phyloP scores from a whole-genome alignment of 2,113 vertebrate species.

The Pavo muticus region DNA sequence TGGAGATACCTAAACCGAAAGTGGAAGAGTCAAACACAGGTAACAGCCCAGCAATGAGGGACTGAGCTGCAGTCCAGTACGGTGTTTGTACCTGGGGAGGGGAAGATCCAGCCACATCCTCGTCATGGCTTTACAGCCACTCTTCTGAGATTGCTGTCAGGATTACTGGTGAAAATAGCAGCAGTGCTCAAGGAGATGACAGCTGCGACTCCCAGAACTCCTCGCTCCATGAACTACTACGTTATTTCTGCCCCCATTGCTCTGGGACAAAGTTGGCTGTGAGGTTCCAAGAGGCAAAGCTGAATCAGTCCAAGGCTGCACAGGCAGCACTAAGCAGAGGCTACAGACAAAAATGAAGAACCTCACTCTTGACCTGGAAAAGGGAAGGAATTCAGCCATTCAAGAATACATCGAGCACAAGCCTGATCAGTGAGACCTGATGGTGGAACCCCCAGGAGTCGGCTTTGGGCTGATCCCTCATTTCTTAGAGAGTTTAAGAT shows the following conservation, averaged over 20 bases:
- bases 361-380: slow-evolving; percentile 77
- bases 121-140: background rate
- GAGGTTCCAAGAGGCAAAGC: slow-evolving; percentile 78
- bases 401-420: background rate
- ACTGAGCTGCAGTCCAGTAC: background rate
- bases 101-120: background rate
- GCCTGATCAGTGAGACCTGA: background rate
- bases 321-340: slow-evolving; percentile 76
- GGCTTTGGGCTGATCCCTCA: background rate
- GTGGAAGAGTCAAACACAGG: background rate
- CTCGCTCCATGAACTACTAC: background rate
- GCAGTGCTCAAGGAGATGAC: background rate
- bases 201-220: background rate
- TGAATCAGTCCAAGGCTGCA: slow-evolving; percentile 71
- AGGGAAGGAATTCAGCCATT: slow-evolving; percentile 50
- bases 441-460: background rate
- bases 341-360: slow-evolving; percentile 81
- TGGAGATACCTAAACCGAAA: background rate
- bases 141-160: background rate
- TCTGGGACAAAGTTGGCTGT: slow-evolving; percentile 71
- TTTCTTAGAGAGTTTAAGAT: background rate
- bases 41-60: background rate
- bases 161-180: background rate
- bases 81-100: background rate
- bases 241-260: background rate